Evolutionary conservation across 1,140 invertebrate species (phyloP).

Genomic region (Euura lappo): DNA sequence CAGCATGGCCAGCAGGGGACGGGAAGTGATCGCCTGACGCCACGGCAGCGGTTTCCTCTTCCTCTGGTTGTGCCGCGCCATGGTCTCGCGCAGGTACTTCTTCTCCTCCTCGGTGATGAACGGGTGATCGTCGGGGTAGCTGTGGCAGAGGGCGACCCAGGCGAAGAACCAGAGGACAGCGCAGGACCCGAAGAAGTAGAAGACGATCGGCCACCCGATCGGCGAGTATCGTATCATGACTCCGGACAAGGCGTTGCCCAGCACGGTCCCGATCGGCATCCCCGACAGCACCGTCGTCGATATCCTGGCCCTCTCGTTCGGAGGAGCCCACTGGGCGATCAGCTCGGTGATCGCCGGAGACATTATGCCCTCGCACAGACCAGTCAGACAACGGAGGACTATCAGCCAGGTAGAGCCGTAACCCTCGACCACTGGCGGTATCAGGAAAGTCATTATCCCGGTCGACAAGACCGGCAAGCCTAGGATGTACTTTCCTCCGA

Average conservation of each 20-base stretch:
- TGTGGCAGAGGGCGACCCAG: no score
- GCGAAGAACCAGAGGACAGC: no score
- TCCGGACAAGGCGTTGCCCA: constrained; percentile 21
- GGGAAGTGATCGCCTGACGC: constrained; percentile 73
- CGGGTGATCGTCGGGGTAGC: constrained; percentile 64
- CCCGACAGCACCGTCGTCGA: constrained; percentile 67
- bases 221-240: no score
- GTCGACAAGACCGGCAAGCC: constrained; percentile 59
- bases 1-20: constrained; percentile 73
- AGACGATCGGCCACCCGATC: no score
- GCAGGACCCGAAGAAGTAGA: no score
- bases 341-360: constrained; percentile 34
- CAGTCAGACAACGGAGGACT: not conserved
- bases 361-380: no score
- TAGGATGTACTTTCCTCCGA: constrained; percentile 62
- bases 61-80: constrained; percentile 52
- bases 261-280: constrained; percentile 43
- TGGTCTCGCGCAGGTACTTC: constrained; percentile 61
- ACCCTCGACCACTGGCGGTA: no score
- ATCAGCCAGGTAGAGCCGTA: not conserved
- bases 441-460: constrained; percentile 49
- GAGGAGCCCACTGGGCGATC: constrained; percentile 72
- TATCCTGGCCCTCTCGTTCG: constrained; percentile 70
- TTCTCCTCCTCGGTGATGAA: constrained; percentile 70
- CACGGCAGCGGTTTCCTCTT: constrained; percentile 62